Evolutionary conservation across 2,888 invertebrate species (phyloP), one percentile per base, ranked within the genome.

Genomic region (Perdita meconis): DNA sequence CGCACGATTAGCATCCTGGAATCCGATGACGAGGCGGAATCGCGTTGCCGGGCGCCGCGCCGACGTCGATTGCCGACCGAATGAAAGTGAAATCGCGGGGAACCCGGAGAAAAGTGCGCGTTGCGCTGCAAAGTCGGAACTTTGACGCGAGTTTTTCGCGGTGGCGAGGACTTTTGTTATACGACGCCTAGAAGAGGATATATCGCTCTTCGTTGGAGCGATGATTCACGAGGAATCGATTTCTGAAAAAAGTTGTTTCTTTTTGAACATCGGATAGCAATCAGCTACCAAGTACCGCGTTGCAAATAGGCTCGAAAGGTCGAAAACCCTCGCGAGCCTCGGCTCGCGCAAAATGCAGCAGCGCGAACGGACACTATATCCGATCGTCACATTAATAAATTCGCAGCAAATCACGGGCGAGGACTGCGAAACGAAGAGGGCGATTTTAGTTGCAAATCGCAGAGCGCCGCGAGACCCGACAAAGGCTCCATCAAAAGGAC

Each of bases 371-470:
- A 61, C 73, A 57, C 63, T 42, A 51, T 69, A 76, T 61, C 59
- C 83, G 82, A 82, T 85, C 88, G 87, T 88, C 86, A 89, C 90
- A 90, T 90, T 90, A 91, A 91, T 92, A 90, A 91, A 91, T 91
- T 90, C 86, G 88, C 89, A 88, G 90, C 89, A 90, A 91, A 91
- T 91, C 90, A 90, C 53, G 77, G 85, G 60, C 68, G 57, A 60
- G 72, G 66, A 59, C 60, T 59, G 74, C 70, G 69, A 73, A 60
- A 87, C 85, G 86, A 75, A 67, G 88, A 86, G 87, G 86, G 88
- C 89, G 92, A 92, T 92, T 92, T 92, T 91, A 91, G 92, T 91
- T 92, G 92, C 91, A 91, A 91, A 92, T 92, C 92, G 90, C 89
- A 88, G 89, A 91, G 90, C 88, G 92, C 92, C 92, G 92, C 90